A percentile compares a stretch with the other conserved stretches of the same genome.
These are phyloP conservation scores for Dione vanillae DNA, from an alignment of 2,888 invertebrate species.

Conservation along the genomic window DNA sequence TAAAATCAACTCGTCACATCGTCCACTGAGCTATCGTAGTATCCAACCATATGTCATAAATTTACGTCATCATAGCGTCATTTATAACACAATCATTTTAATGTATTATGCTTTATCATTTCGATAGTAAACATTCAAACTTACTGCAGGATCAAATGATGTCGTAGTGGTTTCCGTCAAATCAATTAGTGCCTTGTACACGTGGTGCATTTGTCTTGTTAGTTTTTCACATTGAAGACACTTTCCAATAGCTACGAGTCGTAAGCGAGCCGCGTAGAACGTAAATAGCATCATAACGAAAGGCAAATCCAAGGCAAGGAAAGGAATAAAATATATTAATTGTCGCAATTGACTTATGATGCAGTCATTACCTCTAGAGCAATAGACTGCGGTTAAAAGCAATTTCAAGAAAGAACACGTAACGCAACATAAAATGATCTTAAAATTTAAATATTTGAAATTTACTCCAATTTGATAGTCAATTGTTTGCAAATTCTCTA, in stretches of 20 bases:
- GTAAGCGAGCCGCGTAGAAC: slow-evolving; percentile 13
- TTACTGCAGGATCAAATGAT: slow-evolving; percentile 32
- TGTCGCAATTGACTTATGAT: not conserved
- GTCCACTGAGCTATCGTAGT: too few species aligned
- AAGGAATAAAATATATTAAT: slow-evolving; percentile 1
- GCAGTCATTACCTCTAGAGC: not conserved
- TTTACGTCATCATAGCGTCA: too few species aligned
- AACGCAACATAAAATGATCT: not conserved
- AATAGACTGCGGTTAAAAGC: not conserved
- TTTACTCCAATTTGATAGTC: not conserved
- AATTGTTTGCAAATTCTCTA: slow-evolving; percentile 9
- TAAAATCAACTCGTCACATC: too few species aligned
- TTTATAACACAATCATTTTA: too few species aligned
- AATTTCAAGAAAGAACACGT: not conserved
- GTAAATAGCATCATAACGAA: slow-evolving; percentile 14
- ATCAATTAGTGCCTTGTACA: slow-evolving; percentile 34
- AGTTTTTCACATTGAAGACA: not conserved
- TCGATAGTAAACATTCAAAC: slow-evolving; percentile 14
- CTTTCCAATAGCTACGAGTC: slow-evolving; percentile 19
- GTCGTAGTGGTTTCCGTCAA: slow-evolving; percentile 26
- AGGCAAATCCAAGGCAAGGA: slow-evolving; percentile 10
- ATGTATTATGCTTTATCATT: not conserved
- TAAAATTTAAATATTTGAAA: not conserved
- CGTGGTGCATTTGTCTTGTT: slow-evolving; percentile 1
- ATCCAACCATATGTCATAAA: too few species aligned